These are phyloP conservation scores for Willisornis vidua DNA, from an alignment of 2,113 vertebrate species.

Conservation along the genomic window DNA sequence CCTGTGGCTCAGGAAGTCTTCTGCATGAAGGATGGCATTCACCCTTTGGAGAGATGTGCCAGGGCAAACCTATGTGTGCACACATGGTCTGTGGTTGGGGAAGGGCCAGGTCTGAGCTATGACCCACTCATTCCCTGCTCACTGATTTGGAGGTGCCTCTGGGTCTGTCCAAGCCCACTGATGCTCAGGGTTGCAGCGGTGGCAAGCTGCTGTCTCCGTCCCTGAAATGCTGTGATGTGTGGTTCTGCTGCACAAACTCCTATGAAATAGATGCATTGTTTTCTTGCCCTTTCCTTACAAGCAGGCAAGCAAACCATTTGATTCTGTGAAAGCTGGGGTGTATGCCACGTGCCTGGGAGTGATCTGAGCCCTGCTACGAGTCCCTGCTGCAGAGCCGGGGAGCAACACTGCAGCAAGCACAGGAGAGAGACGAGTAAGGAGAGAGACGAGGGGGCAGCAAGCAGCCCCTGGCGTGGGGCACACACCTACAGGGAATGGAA, in stretches of 20 bases:
- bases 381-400: neutral
- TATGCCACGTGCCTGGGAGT: fast-evolving
- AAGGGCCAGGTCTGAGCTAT: neutral
- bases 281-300: neutral
- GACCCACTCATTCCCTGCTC: neutral
- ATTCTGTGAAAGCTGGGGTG: neutral
- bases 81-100: fast-evolving
- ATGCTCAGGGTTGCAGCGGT: neutral
- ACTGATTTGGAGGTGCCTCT: neutral
- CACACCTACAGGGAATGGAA: neutral
- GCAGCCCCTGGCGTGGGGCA: neutral
- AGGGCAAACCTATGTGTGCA: neutral
- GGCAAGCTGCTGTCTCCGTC: neutral
- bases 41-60: neutral
- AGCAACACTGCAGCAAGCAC: neutral
- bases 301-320: neutral
- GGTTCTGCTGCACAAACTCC: neutral
- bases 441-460: neutral
- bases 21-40: neutral
- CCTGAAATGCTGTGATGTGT: fast-evolving
- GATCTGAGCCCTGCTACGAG: fast-evolving
- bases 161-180: neutral
- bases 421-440: neutral
- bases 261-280: neutral
- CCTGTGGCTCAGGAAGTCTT: neutral